phyloP scores from a whole-genome alignment of 2,797 vertebrate genomes.

The Phataginus tetradactyla region DNA sequence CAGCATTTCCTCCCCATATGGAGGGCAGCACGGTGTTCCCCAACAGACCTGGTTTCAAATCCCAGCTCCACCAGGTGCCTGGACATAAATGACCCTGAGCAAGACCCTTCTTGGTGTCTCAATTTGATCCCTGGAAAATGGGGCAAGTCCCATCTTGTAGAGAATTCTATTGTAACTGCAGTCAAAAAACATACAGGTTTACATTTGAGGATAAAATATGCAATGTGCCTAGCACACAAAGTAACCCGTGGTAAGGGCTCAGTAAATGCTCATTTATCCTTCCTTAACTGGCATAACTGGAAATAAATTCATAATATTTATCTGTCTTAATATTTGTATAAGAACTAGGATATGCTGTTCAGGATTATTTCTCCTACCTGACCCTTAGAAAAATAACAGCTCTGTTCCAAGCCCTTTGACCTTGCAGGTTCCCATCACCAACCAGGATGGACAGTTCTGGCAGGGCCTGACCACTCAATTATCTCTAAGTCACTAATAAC shows the following conservation, averaged over 20 bases:
- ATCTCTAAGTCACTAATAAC: background rate
- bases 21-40: background rate
- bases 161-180: too few relatives aligned
- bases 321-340: background rate
- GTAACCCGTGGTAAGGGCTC: background rate
- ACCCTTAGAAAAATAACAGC: background rate
- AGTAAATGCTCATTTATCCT: background rate
- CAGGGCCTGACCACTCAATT: background rate
- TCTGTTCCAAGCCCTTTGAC: background rate
- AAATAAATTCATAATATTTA: too few relatives aligned
- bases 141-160: background rate
- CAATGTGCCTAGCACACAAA: background rate
- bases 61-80: background rate
- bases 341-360: background rate
- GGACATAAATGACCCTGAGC: background rate
- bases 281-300: background rate
- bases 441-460: background rate
- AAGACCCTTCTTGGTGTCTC: background rate
- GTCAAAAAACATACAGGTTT: background rate
- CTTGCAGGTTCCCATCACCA: background rate
- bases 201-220: background rate
- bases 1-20: background rate
- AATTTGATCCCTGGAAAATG: background rate
- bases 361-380: background rate
- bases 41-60: background rate